Base-by-base conservation (phyloP, 1,140 invertebrate species). In the Drosophila funebris region DNA sequence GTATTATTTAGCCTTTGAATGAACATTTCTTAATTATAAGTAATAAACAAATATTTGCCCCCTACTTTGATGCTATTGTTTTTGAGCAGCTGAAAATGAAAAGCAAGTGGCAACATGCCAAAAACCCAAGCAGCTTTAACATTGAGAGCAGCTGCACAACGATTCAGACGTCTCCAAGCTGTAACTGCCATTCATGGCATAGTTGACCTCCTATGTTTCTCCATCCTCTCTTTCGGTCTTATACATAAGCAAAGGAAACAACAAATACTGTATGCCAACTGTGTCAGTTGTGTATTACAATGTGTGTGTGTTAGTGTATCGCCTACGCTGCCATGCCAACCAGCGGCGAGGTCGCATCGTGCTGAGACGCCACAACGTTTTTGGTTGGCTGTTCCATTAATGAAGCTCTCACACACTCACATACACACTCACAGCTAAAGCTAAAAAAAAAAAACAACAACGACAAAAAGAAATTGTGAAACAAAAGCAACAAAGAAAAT, bases 401-500 rank as follows among this genome's bases (percentile, higher is more conserved):
- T 56, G 46, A 61, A 63, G 66, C 83, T 81, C 78, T 82, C 73
- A 60, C 73, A 46, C 22, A 60, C 66, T 53, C 44, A 77, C 57
- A 50, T 29, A 58, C 61, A 44, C 60, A 24, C 24, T 54, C 48
- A 54, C 18, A 62, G 60, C 44, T 13, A 31, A 53, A 64, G 37
- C 50, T 54, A 41, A 44, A 7, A 5, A 44, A 22, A 33, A 52
- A 70, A 33, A 70, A 50, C 14, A 46, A 56, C 13, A 31, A 7
- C 24, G 24, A 31, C 8, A 33, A 78, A 74, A 62, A 54, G 76
- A 76, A 88, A 88, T 88, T 89, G 84, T 89, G 60, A 88, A 88
- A 88, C 83, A 88, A 88, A 88, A 87, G 83, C 78, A 77, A 83
- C 83, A 87, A 87, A 87, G 84, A 88, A 88, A 88, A 88, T 88